Percentiles rank a stretch among this genome's conserved stretches.
These are phyloP conservation scores for Anguilla marmorata DNA, from an alignment of 2,797 vertebrate genomes.

Conservation along the genomic window DNA sequence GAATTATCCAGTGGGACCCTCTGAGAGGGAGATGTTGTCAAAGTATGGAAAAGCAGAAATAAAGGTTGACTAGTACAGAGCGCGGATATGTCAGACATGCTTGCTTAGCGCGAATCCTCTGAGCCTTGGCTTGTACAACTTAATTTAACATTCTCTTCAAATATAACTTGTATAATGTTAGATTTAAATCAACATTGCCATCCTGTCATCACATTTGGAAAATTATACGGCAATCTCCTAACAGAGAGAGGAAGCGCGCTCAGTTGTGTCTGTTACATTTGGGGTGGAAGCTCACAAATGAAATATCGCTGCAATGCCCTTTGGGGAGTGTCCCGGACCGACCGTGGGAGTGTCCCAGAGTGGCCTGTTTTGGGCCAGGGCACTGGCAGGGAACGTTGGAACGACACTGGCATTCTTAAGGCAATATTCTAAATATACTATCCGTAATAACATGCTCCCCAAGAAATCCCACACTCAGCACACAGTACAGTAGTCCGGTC, in stretches of 20 bases:
- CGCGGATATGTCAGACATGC: neutral
- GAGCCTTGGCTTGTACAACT: neutral
- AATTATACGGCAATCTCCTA: neutral
- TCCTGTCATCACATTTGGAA: neutral
- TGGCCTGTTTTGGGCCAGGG: neutral
- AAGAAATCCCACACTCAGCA: no score
- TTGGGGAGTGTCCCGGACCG: neutral
- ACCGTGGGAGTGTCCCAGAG: neutral
- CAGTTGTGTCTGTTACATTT: neutral
- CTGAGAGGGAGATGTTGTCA: neutral
- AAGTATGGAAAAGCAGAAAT: neutral
- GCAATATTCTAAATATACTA: neutral
- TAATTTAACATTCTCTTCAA: neutral
- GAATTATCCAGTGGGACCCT: neutral
- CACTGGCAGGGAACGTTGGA: neutral
- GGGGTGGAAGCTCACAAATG: neutral
- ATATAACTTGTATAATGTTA: neutral
- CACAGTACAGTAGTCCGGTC: no score
- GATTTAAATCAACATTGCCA: neutral
- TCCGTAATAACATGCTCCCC: neutral
- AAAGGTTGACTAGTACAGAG: neutral
- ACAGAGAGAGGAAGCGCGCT: neutral
- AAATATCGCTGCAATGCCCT: neutral
- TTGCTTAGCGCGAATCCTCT: neutral
- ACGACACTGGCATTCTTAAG: neutral